Evolutionary conservation across 2,113 vertebrate genomes (phyloP), one percentile per base, ranked within the genome.

Genomic region (Trinectes maculatus): DNA sequence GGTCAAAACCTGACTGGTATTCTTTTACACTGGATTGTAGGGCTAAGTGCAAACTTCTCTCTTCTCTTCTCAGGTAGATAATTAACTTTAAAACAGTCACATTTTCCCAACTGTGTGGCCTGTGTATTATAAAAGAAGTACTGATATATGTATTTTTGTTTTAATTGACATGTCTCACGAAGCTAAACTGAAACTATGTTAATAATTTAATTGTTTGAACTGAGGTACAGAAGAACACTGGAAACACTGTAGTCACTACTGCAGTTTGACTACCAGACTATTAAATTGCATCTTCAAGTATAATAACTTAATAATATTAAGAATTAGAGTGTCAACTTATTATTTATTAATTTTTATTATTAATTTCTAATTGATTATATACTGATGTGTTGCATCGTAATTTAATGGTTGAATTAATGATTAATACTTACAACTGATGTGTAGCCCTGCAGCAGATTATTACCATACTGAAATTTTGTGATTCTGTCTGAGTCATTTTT

Each of bases 321-420:
- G n/a, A n/a, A 54, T 25, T 33, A 10, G 10, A 47, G 53, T 52
- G n/a, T 59, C 48, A 47, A 25, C 52, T 53, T 59, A 10, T 64
- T 10, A 16, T 49, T 33, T 1, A 28, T 25, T 8, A 22, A 22
- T 22, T 3, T 12, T n/a, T 39, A 24, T 33, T 1, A 28, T 25
- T 8, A 22, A 22, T 22, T 3, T 12, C 22, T 39, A 24, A 18
- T 33, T 33, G 15, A 49, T 37, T 34, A 0, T 46, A 28, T 29
- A 8, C 42, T 29, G 43, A 25, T 36, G 16, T 53, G n/a, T n/a
- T 19, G 37, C 22, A 54, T 52, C 76, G 59, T 6, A 81, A 31
- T 11, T 51, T 11, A 55, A 56, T 48, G 33, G 18, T 77, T 19
- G 65, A 36, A 34, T 18, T 3, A 24, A 8, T 56, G 1, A 63